Conservation (phyloP, 2,888 invertebrate genomes). For the Ennomos erosarius region DNA sequence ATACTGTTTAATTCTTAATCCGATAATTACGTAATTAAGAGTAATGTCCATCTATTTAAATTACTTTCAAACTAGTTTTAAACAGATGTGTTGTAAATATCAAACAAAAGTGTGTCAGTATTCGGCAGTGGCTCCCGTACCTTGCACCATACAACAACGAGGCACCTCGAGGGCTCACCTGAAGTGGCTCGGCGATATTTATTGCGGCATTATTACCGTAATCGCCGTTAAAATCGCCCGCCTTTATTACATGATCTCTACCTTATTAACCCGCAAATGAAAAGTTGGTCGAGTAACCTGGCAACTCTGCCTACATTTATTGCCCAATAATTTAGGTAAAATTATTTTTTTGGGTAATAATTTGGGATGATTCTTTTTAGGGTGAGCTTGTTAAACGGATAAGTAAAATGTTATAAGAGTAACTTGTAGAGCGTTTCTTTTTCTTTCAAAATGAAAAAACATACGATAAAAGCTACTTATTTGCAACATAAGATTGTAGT, state of each 20-base stretch:
- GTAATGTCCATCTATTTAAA: too few relatives aligned
- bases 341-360: conserved; percentile 21
- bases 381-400: conserved; percentile 12
- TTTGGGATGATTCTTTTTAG: conserved; percentile 8
- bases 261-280: conserved; percentile 61
- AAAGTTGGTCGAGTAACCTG: conserved; percentile 53
- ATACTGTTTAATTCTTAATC: too few relatives aligned
- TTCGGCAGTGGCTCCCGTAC: conserved; percentile 18
- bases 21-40: too few relatives aligned
- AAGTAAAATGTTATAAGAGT: too few relatives aligned
- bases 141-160: conserved; percentile 39
- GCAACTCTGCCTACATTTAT: conserved; percentile 38
- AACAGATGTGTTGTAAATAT: too few relatives aligned
- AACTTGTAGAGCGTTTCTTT: background rate
- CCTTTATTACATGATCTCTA: conserved; percentile 72
- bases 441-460: background rate
- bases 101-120: too few relatives aligned
- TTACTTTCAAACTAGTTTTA: too few relatives aligned
- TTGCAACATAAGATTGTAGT: too few relatives aligned
- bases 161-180: conserved; percentile 58
- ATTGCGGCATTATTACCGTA: conserved; percentile 78
- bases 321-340: conserved; percentile 21
- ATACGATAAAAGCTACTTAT: too few relatives aligned
- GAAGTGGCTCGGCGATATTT: conserved; percentile 76
- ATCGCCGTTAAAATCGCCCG: conserved; percentile 74